These are phyloP conservation scores for Muscidifurax raptorellus DNA, from an alignment of 1,140 invertebrate species.

Conservation along the genomic window DNA sequence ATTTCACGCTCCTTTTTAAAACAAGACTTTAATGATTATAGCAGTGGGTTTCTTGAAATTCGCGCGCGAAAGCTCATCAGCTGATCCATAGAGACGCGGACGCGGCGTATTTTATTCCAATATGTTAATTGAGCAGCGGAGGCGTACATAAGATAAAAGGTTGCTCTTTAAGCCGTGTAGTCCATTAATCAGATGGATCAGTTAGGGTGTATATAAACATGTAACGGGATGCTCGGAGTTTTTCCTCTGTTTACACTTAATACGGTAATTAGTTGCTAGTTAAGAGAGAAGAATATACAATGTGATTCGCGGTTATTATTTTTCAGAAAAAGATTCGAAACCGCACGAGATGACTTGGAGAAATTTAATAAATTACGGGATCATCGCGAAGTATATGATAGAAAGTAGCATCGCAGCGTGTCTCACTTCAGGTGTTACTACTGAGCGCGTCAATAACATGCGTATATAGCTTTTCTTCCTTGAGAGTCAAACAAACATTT, in stretches of 20 bases:
- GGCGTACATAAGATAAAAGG: not conserved
- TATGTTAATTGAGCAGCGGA: not conserved
- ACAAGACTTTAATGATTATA: not conserved
- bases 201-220: too few species aligned
- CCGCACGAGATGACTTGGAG: not conserved
- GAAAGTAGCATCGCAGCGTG: not conserved
- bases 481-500: too few species aligned
- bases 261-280: not conserved
- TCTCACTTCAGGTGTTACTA: not conserved
- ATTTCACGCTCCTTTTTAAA: not conserved
- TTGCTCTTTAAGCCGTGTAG: not conserved
- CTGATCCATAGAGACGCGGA: not conserved
- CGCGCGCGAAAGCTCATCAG: not conserved
- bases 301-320: not conserved
- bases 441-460: not conserved
- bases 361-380: not conserved
- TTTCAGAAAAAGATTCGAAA: not conserved
- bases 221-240: too few species aligned
- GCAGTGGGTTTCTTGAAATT: not conserved
- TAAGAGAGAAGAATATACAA: not conserved
- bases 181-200: too few species aligned
- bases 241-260: not conserved
- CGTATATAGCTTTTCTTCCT: too few species aligned
- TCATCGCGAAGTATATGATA: not conserved
- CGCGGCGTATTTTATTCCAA: too few species aligned